Evolutionary conservation across 1,140 invertebrate species (phyloP), one percentile per base, ranked within the genome.

Genomic region (Scaptomyza hsui): DNA sequence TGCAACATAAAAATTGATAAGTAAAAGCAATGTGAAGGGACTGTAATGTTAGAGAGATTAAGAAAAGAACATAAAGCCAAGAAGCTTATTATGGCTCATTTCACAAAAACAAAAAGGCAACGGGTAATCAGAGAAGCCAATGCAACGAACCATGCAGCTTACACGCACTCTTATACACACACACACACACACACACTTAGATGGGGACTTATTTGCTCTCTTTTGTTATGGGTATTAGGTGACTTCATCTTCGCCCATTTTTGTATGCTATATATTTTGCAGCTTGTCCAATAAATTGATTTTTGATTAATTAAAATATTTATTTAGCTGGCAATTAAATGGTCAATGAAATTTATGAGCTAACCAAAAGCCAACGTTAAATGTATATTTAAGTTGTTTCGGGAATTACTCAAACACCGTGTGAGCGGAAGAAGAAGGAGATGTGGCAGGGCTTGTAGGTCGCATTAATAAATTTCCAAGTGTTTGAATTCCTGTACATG

Each of bases 401-500:
- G 19, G 35, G 15, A 39, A 53, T 61, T 55, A 32, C 49, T 16
- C 35, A 52, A 51, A 52, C 26, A 26, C 37, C 35, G 26, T 26
- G 24, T 16, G 44, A 15, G 15, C 24, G 35, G 18, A 3, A 10
- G 32, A 16, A 12, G 7, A 18, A 13, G 37, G 10, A 15, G 3
- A 5, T 29, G n/a, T 13, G 24, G 42, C 6, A 35, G 32, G 32
- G n/a, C n/a, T 37, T 39, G 51, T 44, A 21, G 39, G 47, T n/a
- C 61, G 47, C 73, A 81, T 85, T 85, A 85, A 85, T 85, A 85
- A 86, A 85, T 86, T 77, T 68, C 73, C 73, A 80, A 85, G 73
- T 71, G 75, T 83, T 80, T 73, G 64, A 59, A 71, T 57, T 57
- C 76, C 53, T 41, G 69, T 71, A 64, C 63, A 72, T 68, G 72